A percentile compares a stretch with the other conserved stretches of the same genome.
Conservation (phyloP, 2,113 vertebrate species). For the Callorhinus ursinus region DNA sequence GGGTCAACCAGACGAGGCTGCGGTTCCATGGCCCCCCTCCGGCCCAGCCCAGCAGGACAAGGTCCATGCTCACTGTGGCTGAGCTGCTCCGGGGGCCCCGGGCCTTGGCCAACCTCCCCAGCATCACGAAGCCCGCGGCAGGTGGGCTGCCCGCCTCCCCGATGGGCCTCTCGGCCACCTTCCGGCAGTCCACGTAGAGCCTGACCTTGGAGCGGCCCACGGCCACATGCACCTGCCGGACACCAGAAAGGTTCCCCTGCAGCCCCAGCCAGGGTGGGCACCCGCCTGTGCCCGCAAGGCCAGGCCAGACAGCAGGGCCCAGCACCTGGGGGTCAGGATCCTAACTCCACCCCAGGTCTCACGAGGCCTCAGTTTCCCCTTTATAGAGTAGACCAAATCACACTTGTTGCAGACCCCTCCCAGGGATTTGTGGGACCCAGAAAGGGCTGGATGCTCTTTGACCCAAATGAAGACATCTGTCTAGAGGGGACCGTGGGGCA, state of each 20-base stretch:
- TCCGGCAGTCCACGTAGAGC: constrained; percentile 94
- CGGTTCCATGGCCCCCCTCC: rapidly evolving
- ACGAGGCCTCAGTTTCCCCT: not conserved
- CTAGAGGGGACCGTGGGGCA: not conserved
- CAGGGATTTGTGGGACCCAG: not conserved
- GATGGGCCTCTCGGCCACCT: constrained; percentile 88
- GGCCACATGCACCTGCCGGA: constrained; percentile 91
- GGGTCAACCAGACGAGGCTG: rapidly evolving
- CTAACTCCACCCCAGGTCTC: rapidly evolving
- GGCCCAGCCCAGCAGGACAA: rapidly evolving
- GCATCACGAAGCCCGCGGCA: constrained; percentile 90
- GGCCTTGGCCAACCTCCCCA: constrained; percentile 92
- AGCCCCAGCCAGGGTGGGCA: not conserved
- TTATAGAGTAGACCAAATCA: too few species aligned
- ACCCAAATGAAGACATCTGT: not conserved
- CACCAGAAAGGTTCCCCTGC: not conserved
- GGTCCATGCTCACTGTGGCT: constrained; percentile 83
- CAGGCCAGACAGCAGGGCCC: not conserved
- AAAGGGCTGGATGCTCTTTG: not conserved
- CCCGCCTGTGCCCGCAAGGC: not conserved
- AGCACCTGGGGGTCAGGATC: not conserved
- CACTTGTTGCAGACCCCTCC: not conserved
- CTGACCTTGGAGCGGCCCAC: constrained; percentile 90
- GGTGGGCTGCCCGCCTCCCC: constrained; percentile 87
- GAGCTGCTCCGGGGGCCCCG: constrained; percentile 92